phyloP scores from a whole-genome alignment of 2,113 vertebrate genomes.

The Phalacrocorax brasilianus region DNA sequence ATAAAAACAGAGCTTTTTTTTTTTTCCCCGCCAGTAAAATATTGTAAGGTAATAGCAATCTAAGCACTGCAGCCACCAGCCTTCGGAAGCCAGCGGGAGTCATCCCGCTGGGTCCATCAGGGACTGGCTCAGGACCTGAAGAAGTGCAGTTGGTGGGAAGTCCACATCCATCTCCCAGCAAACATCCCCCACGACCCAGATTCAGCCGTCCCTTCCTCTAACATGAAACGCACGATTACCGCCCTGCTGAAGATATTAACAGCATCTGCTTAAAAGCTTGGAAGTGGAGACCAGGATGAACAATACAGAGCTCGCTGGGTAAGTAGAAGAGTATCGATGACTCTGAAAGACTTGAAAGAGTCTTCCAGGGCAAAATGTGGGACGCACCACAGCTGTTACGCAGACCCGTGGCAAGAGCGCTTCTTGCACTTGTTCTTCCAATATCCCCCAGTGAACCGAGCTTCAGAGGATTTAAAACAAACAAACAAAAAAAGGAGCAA shows the following conservation, averaged over 20 bases:
- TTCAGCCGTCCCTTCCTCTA: fast-evolving
- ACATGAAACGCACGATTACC: fast-evolving
- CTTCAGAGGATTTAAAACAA: background rate
- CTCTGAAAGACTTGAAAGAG: background rate
- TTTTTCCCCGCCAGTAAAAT: background rate
- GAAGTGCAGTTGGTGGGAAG: background rate
- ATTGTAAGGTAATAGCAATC: background rate
- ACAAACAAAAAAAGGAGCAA: background rate
- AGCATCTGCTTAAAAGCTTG: background rate
- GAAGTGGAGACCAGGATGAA: background rate
- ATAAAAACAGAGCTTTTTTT: background rate
- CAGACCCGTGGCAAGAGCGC: background rate
- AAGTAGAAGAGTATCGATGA: background rate
- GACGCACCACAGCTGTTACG: background rate
- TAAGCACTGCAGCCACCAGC: background rate
- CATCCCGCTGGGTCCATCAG: background rate
- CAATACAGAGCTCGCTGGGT: background rate
- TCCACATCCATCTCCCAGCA: background rate
- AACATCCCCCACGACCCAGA: background rate
- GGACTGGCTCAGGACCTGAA: background rate
- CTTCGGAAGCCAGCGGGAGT: background rate
- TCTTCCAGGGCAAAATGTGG: background rate
- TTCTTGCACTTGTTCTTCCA: background rate
- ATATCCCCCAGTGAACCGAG: background rate
- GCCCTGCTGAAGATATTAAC: background rate